These are phyloP conservation scores for Balaeniceps rex DNA, from an alignment of 2,113 vertebrate species.

Conservation along the genomic window DNA sequence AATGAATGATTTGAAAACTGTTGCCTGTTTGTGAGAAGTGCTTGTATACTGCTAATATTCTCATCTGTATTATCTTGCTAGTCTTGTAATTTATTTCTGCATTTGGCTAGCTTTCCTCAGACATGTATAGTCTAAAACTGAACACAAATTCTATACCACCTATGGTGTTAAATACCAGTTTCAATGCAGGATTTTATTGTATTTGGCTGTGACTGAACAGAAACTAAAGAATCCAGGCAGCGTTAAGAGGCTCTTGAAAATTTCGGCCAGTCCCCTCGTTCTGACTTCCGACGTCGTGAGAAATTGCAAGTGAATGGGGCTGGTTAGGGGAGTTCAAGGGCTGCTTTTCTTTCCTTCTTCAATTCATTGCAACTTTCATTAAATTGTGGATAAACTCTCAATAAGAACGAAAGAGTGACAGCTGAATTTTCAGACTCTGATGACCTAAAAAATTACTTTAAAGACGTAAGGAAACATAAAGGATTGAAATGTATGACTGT, in stretches of 20 bases:
- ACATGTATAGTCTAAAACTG: neutral
- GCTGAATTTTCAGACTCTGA: constrained; percentile 9
- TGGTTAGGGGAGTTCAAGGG: neutral
- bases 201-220: neutral
- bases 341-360: neutral
- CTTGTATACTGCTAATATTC: neutral
- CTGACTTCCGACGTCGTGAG: neutral
- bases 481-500: neutral
- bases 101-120: neutral
- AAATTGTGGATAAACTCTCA: neutral
- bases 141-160: neutral
- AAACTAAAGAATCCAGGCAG: neutral
- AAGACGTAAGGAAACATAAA: neutral
- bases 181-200: constrained; percentile 13
- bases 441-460: constrained; percentile 28
- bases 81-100: neutral
- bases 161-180: neutral
- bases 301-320: neutral
- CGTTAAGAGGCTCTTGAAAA: neutral
- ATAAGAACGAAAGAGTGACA: constrained; percentile 14
- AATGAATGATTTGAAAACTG: neutral
- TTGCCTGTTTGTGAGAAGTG: neutral
- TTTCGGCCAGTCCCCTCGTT: neutral
- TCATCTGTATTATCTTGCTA: neutral
- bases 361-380: neutral